These are phyloP conservation scores for Caenorhabditis inopinata DNA, from an alignment of 1,140 invertebrate genomes.

Conservation along the genomic window DNA sequence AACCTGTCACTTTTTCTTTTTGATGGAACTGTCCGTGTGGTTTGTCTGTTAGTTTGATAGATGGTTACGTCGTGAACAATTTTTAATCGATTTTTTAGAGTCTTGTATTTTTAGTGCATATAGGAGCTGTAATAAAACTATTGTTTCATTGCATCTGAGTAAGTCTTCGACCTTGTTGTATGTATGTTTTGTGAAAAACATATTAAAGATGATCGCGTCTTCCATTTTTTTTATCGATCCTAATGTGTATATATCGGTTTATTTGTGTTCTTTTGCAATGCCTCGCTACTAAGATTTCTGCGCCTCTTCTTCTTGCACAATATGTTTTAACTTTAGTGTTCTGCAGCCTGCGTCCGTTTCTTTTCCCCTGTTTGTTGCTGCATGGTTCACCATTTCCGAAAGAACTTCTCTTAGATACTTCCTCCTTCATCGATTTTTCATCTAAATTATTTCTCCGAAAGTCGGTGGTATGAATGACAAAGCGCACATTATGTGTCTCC, in stretches of 20 bases:
- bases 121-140: no score
- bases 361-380: no score
- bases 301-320: not conserved
- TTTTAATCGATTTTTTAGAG: no score
- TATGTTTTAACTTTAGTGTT: not conserved
- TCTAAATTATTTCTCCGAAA: not conserved
- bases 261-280: conserved; percentile 10
- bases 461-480: not conserved
- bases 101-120: no score
- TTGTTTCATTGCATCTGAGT: no score
- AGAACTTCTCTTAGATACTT: not conserved
- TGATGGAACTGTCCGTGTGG: no score
- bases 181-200: no score
- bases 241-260: conserved; percentile 13
- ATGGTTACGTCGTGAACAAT: no score
- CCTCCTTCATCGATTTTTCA: not conserved
- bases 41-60: no score
- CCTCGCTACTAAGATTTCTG: not conserved
- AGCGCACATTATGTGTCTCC: not conserved
- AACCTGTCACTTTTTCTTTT: no score
- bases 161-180: no score
- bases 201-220: not conserved
- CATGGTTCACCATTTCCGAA: not conserved
- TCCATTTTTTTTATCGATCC: not conserved
- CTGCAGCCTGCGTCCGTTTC: not conserved